These are phyloP conservation scores for Ormyrus rosae DNA, from an alignment of 2,888 invertebrate genomes.

Conservation along the genomic window DNA sequence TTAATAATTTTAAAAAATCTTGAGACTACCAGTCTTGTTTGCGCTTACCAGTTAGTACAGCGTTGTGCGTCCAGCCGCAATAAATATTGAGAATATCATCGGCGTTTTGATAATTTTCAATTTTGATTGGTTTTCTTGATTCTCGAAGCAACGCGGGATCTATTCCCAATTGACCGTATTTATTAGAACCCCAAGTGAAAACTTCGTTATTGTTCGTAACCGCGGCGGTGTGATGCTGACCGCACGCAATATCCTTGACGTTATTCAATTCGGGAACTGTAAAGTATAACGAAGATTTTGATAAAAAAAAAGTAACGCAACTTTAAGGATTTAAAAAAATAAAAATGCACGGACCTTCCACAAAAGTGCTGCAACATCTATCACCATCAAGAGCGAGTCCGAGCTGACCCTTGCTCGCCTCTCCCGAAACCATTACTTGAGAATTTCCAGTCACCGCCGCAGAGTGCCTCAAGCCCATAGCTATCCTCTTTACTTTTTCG, in stretches of 20 bases:
- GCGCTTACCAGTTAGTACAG: slow-evolving; percentile 74
- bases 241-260: slow-evolving; percentile 84
- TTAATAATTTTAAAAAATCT: background rate
- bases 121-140: slow-evolving; percentile 78
- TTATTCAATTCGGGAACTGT: slow-evolving; percentile 78
- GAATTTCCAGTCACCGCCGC: slow-evolving; percentile 81
- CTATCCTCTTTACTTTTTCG: slow-evolving; percentile 78
- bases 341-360: slow-evolving; percentile 39
- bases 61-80: slow-evolving; percentile 87
- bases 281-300: background rate
- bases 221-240: slow-evolving; percentile 87
- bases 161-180: slow-evolving; percentile 86
- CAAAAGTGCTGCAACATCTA: slow-evolving; percentile 74
- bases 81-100: background rate
- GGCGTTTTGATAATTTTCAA: slow-evolving; percentile 77
- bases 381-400: slow-evolving; percentile 76
- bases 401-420: slow-evolving; percentile 83
- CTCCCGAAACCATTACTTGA: slow-evolving; percentile 81
- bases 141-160: slow-evolving; percentile 75
- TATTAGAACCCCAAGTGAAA: slow-evolving; percentile 90
- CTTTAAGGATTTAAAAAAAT: background rate
- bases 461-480: slow-evolving; percentile 84
- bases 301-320: background rate
- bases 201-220: slow-evolving; percentile 79
- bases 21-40: too few species aligned